phyloP scores from a whole-genome alignment of 2,797 vertebrate genomes.

The Leptoclinus maculatus region DNA sequence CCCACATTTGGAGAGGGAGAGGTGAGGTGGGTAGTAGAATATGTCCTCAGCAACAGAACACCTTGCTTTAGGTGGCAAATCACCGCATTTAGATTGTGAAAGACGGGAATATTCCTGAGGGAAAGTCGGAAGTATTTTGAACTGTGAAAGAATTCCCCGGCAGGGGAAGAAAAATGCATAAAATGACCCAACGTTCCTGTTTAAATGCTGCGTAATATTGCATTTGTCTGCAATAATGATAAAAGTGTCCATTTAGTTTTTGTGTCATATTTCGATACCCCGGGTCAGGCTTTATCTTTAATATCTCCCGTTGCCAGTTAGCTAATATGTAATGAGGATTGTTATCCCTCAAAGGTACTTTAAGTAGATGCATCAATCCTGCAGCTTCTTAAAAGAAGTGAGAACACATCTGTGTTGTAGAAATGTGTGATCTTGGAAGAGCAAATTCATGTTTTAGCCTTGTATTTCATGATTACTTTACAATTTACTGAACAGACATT shows the following conservation, averaged over 20 bases:
- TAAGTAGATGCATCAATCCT: not conserved
- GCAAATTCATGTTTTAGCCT: not conserved
- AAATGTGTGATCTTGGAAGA: not conserved
- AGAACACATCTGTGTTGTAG: not conserved
- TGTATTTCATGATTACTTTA: slow-evolving; percentile 8
- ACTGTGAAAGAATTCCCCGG: not conserved
- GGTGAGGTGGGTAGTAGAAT: not conserved
- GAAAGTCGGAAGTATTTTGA: not conserved
- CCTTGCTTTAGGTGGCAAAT: not conserved
- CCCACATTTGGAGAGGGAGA: not conserved
- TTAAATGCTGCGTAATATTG: too few species aligned
- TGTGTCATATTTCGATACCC: slow-evolving; percentile 21
- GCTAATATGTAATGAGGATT: not conserved
- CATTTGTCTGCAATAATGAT: not conserved
- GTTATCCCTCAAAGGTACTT: slow-evolving; percentile 33
- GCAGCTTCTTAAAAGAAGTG: not conserved
- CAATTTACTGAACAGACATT: not conserved
- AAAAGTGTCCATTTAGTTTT: not conserved
- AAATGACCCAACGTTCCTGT: too few species aligned
- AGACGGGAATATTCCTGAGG: not conserved
- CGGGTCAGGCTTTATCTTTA: not conserved
- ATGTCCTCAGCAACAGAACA: not conserved
- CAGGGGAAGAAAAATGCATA: not conserved
- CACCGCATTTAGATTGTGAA: not conserved
- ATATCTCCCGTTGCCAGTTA: not conserved